Conservation (phyloP, 2,888 invertebrate species). For the Eudasyphora cyanicolor region DNA sequence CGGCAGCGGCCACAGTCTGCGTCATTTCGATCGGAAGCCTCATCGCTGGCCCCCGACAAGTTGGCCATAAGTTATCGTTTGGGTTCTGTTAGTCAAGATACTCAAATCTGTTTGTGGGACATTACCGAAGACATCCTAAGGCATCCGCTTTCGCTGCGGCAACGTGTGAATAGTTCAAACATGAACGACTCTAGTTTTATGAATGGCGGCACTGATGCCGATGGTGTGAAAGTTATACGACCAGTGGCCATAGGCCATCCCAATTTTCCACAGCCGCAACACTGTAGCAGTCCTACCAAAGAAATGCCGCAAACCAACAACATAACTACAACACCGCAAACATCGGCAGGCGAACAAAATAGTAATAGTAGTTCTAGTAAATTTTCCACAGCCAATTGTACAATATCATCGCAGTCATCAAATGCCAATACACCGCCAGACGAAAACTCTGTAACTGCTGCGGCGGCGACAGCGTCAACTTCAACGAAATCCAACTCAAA, state of each 20-base stretch:
- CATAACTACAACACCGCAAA: conserved; percentile 65
- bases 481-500: conserved; percentile 68
- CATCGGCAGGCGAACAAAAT: conserved; percentile 71
- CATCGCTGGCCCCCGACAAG: conserved; percentile 78
- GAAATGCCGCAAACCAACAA: conserved; percentile 60
- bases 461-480: conserved; percentile 60
- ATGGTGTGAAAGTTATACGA: conserved; percentile 78
- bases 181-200: conserved; percentile 74
- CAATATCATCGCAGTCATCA: conserved; percentile 79
- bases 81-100: conserved; percentile 98
- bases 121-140: conserved; percentile 96
- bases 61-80: conserved; percentile 88
- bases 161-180: conserved; percentile 76
- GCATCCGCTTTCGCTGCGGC: conserved; percentile 82
- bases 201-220: conserved; percentile 76
- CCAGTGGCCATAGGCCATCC: conserved; percentile 76
- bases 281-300: conserved; percentile 72
- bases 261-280: conserved; percentile 66
- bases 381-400: conserved; percentile 80
- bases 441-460: conserved; percentile 69
- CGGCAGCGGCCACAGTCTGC: conserved; percentile 77
- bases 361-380: conserved; percentile 78
- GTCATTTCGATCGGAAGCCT: conserved; percentile 78
- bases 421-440: conserved; percentile 76
- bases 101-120: conserved; percentile 98